These are phyloP conservation scores for Crotalus tigris DNA, from an alignment of 2,113 vertebrate genomes.

Conservation along the genomic window DNA sequence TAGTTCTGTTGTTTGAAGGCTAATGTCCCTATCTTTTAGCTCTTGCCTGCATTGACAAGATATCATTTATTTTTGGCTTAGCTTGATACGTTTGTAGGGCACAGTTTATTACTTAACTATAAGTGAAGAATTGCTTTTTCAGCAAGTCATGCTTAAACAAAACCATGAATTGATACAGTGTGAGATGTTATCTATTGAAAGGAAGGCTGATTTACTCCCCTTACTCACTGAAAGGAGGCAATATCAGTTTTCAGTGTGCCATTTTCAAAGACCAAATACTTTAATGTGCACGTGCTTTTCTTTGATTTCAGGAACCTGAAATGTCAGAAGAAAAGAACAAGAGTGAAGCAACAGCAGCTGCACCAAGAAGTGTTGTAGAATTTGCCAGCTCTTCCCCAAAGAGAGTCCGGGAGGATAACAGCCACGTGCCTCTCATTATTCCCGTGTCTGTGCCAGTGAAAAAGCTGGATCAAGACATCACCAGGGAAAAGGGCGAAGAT, in stretches of 20 bases:
- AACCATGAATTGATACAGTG: neutral
- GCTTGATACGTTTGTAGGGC: neutral
- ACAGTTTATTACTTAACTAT: neutral
- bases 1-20: neutral
- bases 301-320: conserved; percentile 57
- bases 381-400: conserved; percentile 70
- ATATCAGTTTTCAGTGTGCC: neutral
- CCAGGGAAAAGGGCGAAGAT: conserved; percentile 70
- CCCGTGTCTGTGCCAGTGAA: conserved; percentile 95
- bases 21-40: neutral
- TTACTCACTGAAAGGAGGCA: neutral
- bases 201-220: neutral
- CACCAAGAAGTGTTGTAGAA: conserved; percentile 68
- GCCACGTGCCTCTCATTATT: conserved; percentile 88
- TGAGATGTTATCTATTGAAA: neutral
- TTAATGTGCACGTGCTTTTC: neutral
- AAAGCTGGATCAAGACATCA: conserved; percentile 71
- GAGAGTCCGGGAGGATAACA: conserved; percentile 79
- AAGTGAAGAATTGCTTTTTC: neutral
- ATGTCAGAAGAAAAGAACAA: conserved; percentile 68
- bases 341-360: conserved; percentile 53
- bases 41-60: neutral
- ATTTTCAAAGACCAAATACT: conserved; percentile 11
- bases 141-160: neutral
- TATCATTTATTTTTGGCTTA: neutral